Percentiles rank a stretch among this genome's conserved stretches.
Conservation (phyloP, 2,888 invertebrate species). For the Eudemis profundana region DNA sequence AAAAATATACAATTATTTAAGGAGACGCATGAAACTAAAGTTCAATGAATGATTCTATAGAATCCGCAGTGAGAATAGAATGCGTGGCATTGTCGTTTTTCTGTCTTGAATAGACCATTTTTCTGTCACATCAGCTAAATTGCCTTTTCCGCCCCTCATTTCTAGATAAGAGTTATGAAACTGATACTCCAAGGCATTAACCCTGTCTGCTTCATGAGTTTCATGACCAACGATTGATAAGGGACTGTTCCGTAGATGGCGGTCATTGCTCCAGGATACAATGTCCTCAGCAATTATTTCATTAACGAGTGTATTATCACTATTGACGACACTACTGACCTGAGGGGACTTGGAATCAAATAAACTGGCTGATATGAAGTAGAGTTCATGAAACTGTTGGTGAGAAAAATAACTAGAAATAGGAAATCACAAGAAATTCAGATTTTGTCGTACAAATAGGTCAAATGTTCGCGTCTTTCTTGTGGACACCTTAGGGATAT, state of each 20-base stretch:
- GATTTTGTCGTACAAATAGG: too few relatives aligned
- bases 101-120: not conserved
- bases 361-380: conserved; percentile 1
- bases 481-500: too few relatives aligned
- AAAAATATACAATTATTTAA: too few relatives aligned
- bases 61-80: too few relatives aligned
- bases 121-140: not conserved
- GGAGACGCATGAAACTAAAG: too few relatives aligned
- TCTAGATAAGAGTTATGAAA: not conserved
- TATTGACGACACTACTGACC: conserved; percentile 5
- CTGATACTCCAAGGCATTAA: too few relatives aligned
- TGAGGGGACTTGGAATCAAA: not conserved
- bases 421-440: too few relatives aligned
- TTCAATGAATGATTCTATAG: too few relatives aligned
- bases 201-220: not conserved
- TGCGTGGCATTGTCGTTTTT: not conserved
- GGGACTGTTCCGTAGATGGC: not conserved
- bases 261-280: conserved; percentile 6
- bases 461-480: too few relatives aligned
- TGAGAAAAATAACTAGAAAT: not conserved
- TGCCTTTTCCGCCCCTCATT: not conserved
- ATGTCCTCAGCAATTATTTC: conserved; percentile 9
- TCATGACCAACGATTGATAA: not conserved
- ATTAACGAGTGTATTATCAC: conserved; percentile 18
- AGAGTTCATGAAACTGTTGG: not conserved